Conservation (phyloP, 2,797 vertebrate species). For the Anolis apletophallus region DNA sequence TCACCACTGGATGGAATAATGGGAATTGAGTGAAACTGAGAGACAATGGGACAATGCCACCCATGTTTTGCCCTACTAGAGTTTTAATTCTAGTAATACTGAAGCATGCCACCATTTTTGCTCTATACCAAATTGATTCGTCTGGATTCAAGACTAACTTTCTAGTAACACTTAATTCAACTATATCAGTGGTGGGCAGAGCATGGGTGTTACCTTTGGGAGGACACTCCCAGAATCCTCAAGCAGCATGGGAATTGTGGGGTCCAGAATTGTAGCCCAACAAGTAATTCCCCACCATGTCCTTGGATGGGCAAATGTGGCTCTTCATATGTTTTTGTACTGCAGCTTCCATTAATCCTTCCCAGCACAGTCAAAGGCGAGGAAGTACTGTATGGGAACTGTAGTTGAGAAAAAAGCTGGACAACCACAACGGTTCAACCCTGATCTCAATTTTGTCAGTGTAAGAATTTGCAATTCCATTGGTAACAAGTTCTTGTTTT, state of each 20-base stretch:
- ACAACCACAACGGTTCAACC: too few relatives aligned
- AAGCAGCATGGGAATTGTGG: background rate
- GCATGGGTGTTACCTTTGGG: background rate
- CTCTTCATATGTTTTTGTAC: too few relatives aligned
- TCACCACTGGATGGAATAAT: background rate
- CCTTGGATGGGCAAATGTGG: too few relatives aligned
- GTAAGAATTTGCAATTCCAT: background rate
- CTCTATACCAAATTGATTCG: too few relatives aligned
- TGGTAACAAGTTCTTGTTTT: background rate
- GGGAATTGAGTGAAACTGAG: background rate
- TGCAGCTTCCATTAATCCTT: too few relatives aligned
- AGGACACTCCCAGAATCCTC: background rate
- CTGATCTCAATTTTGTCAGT: background rate
- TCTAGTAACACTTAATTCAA: background rate
- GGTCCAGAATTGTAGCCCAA: too few relatives aligned
- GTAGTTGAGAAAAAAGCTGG: too few relatives aligned
- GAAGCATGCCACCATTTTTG: background rate
- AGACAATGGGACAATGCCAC: background rate
- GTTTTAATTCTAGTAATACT: too few relatives aligned
- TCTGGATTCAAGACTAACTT: background rate
- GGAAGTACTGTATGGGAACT: too few relatives aligned
- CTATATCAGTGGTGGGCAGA: too few relatives aligned
- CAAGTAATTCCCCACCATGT: too few relatives aligned
- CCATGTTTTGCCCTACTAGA: background rate
- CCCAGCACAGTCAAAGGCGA: too few relatives aligned